Percentiles rank a stretch among this genome's conserved stretches.
These are phyloP conservation scores for Pagetopsis macropterus DNA, from an alignment of 2,797 vertebrate species.

Conservation along the genomic window DNA sequence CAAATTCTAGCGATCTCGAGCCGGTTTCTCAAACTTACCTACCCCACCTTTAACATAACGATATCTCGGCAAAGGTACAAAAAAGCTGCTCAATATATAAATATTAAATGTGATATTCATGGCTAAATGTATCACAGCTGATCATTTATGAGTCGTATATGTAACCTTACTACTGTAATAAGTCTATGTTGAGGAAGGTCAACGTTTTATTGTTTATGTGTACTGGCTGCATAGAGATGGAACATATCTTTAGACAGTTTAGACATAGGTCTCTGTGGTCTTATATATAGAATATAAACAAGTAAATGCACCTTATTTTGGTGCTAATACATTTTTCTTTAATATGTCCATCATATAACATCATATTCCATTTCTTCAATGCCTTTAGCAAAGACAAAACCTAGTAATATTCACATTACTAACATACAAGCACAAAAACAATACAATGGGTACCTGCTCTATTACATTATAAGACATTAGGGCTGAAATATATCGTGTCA, in stretches of 20 bases:
- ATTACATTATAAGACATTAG: slow-evolving; percentile 48
- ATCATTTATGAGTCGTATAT: neutral
- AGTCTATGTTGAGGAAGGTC: neutral
- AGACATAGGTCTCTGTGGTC: neutral
- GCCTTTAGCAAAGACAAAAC: slow-evolving; percentile 12
- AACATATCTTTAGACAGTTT: neutral
- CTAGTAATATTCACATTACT: slow-evolving; percentile 2
- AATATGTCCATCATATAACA: neutral
- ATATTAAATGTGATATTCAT: too few species aligned
- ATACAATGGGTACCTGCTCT: slow-evolving; percentile 28
- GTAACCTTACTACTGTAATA: neutral
- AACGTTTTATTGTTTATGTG: neutral
- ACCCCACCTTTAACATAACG: too few species aligned
- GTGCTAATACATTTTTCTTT: neutral
- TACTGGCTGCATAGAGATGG: neutral
- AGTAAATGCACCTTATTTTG: neutral
- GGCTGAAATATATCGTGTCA: too few species aligned
- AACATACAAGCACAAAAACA: slow-evolving; percentile 28
- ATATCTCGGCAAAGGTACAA: too few species aligned
- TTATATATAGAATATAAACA: neutral
- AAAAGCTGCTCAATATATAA: neutral
- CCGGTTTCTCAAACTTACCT: too few species aligned
- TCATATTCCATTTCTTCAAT: neutral
- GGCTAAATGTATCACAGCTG: too few species aligned
- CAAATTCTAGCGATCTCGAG: too few species aligned